Conservation (phyloP, 1,140 invertebrate genomes). For the Brachionus calyciflorus region DNA sequence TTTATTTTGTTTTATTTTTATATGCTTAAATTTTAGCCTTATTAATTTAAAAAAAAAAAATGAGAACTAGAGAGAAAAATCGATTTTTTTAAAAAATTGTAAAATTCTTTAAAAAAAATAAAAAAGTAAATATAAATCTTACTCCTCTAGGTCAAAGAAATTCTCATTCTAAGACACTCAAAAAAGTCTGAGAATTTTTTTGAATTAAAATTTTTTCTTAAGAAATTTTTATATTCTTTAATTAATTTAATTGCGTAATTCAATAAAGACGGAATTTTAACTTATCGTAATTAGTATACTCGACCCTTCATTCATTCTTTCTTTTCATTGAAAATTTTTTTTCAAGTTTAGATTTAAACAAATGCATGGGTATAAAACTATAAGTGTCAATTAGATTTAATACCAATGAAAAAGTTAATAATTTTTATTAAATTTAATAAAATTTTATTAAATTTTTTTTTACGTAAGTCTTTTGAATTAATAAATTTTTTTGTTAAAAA, state of each 20-base stretch:
- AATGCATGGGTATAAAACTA: background rate
- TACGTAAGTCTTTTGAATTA: background rate
- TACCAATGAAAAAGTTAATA: background rate
- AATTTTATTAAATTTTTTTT: constrained; percentile 26
- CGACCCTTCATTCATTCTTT: too few relatives aligned
- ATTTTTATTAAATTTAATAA: background rate
- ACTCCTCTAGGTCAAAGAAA: constrained; percentile 30
- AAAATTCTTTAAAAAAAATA: too few relatives aligned
- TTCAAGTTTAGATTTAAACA: background rate
- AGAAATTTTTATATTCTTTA: background rate
- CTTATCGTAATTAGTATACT: too few relatives aligned
- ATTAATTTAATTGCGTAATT: background rate
- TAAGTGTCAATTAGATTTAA: background rate
- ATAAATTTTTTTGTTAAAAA: background rate
- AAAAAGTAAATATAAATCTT: background rate
- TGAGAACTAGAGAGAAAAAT: constrained; percentile 4
- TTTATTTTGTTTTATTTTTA: constrained; percentile 8
- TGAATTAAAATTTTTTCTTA: background rate
- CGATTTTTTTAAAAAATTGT: constrained; percentile 11
- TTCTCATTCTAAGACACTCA: constrained; percentile 26
- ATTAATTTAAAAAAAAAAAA: background rate
- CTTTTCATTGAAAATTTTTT: background rate
- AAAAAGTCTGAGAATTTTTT: background rate
- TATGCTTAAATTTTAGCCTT: background rate
- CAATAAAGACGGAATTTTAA: too few relatives aligned